Percentiles rank a stretch among this genome's conserved stretches.
Evolutionary conservation across 2,888 invertebrate species (phyloP).

Genomic region (Hipparchia semele): DNA sequence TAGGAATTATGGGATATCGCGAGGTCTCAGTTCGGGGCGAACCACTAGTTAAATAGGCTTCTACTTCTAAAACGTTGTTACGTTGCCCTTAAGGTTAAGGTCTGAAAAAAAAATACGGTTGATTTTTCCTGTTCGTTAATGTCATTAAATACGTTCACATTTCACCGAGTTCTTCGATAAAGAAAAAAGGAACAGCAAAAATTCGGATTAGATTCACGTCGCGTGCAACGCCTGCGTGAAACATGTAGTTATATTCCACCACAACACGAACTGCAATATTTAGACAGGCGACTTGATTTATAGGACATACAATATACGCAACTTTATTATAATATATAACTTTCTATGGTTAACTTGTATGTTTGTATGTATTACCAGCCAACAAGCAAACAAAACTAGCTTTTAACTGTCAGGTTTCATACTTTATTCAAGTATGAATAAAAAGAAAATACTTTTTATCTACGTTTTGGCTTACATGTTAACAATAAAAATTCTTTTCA

Average conservation of each 20-base stretch:
- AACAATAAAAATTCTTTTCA: too few species aligned
- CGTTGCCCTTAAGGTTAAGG: background rate
- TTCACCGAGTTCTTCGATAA: background rate
- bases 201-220: background rate
- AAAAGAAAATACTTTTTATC: too few species aligned
- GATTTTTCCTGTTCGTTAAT: background rate
- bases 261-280: constrained; percentile 10
- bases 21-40: too few species aligned
- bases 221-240: constrained; percentile 31
- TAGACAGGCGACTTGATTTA: constrained; percentile 31
- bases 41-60: too few species aligned
- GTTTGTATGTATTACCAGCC: too few species aligned
- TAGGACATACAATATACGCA: background rate
- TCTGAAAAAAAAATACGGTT: background rate
- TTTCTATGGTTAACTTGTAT: too few species aligned
- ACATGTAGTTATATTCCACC: constrained; percentile 15
- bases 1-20: too few species aligned
- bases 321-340: background rate
- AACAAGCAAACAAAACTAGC: too few species aligned
- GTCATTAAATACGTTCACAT: background rate
- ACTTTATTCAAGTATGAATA: too few species aligned
- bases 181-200: background rate
- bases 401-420: too few species aligned
- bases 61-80: too few species aligned
- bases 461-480: too few species aligned